Evolutionary conservation across 2,797 vertebrate species (phyloP).

Genomic region (Spondyliosoma cantharus): DNA sequence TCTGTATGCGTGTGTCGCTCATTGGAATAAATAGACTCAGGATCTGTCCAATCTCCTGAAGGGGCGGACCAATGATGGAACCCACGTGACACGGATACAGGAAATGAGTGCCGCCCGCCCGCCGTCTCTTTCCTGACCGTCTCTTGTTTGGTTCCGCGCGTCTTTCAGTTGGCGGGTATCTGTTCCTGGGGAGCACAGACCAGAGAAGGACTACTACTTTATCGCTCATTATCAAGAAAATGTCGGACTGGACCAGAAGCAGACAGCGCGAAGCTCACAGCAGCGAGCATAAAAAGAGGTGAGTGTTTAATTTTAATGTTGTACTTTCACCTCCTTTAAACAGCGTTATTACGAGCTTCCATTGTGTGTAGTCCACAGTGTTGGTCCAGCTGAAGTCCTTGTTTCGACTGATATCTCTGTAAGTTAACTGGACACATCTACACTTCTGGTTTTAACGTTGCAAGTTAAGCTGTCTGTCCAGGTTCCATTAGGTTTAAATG

Average conservation of each 20-base stretch:
- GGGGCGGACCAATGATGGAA: too few species aligned
- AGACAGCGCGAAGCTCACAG: neutral
- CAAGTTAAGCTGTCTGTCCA: neutral
- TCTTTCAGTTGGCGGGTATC: too few species aligned
- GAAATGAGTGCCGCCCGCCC: too few species aligned
- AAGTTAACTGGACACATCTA: too few species aligned
- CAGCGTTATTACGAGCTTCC: neutral
- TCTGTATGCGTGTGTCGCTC: too few species aligned
- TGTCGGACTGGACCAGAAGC: constrained; percentile 58
- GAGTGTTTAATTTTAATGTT: neutral
- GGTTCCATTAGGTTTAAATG: neutral
- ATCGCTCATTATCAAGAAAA: constrained; percentile 8
- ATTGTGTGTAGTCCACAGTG: neutral
- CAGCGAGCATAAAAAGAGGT: constrained; percentile 45
- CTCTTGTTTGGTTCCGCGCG: too few species aligned
- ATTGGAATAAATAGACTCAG: too few species aligned
- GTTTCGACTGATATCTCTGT: neutral
- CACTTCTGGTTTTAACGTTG: neutral
- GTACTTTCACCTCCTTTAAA: neutral
- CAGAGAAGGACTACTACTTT: too few species aligned
- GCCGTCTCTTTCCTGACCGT: too few species aligned
- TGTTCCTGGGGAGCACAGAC: too few species aligned
- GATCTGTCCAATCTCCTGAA: too few species aligned
- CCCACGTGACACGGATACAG: too few species aligned
- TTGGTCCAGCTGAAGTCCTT: neutral